Conservation (phyloP, 2,113 vertebrate species). For the Peromyscus maniculatus region DNA sequence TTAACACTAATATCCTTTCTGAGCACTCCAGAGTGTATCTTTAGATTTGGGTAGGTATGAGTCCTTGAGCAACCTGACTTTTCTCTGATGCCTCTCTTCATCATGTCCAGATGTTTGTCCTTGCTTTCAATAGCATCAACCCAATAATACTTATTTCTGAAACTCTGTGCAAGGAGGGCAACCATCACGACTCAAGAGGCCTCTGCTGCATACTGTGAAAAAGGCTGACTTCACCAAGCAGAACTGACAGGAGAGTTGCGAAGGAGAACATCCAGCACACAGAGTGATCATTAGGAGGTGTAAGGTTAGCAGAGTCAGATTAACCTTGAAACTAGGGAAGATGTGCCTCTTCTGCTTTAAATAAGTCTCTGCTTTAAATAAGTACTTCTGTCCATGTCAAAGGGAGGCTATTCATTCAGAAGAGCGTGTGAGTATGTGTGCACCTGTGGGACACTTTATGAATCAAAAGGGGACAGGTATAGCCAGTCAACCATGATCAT, state of each 20-base stretch:
- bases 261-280: slow-evolving; percentile 1
- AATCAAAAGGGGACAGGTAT: slow-evolving; percentile 47
- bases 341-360: too few species aligned
- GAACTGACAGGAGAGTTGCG: neutral
- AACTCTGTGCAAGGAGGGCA: slow-evolving; percentile 41
- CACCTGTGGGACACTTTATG: neutral
- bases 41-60: neutral
- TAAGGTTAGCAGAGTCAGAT: neutral
- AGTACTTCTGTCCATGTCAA: neutral
- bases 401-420: neutral
- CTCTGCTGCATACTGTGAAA: neutral
- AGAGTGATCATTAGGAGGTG: neutral
- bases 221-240: neutral
- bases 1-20: neutral
- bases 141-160: slow-evolving; percentile 27
- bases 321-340: neutral
- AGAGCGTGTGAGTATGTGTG: neutral
- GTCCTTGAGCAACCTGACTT: neutral
- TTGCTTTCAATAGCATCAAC: slow-evolving; percentile 37
- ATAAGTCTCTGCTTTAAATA: slow-evolving; percentile 10
- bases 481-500: slow-evolving; percentile 22
- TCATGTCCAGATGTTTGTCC: neutral
- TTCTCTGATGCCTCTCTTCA: neutral
- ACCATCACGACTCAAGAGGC: neutral
- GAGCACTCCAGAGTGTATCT: neutral